Conservation (phyloP, 2,797 vertebrate species). For the Platalea minor region DNA sequence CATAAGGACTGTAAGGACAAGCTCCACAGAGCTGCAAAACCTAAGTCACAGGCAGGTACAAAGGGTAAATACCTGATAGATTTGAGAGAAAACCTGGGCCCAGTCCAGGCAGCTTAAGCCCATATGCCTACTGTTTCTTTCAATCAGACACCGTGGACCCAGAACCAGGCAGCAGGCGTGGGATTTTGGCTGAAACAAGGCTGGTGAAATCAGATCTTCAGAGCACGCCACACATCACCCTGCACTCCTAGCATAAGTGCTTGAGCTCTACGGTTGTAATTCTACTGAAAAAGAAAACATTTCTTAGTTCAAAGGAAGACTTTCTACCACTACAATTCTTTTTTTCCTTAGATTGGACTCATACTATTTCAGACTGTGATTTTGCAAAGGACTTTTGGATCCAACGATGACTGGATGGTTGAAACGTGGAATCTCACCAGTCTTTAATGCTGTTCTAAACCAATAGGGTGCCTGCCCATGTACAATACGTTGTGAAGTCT, state of each 20-base stretch:
- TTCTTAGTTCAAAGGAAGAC: not conserved
- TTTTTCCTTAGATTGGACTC: not conserved
- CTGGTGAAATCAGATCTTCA: not conserved
- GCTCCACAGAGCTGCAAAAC: not conserved
- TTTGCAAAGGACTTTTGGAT: not conserved
- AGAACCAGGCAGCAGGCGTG: not conserved
- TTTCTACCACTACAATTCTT: not conserved
- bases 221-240: rapidly evolving
- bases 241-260: not conserved
- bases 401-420: rapidly evolving
- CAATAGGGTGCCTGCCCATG: rapidly evolving
- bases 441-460: not conserved
- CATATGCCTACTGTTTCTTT: not conserved
- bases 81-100: not conserved
- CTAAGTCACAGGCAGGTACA: not conserved
- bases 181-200: not conserved
- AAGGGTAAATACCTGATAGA: not conserved
- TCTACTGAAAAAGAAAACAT: not conserved
- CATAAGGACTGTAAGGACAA: not conserved
- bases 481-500: not conserved
- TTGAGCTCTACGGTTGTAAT: not conserved
- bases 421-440: not conserved
- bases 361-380: not conserved
- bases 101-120: not conserved
- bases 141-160: not conserved